phyloP scores from a whole-genome alignment of 2,113 vertebrate species.

The Prolemur simus region DNA sequence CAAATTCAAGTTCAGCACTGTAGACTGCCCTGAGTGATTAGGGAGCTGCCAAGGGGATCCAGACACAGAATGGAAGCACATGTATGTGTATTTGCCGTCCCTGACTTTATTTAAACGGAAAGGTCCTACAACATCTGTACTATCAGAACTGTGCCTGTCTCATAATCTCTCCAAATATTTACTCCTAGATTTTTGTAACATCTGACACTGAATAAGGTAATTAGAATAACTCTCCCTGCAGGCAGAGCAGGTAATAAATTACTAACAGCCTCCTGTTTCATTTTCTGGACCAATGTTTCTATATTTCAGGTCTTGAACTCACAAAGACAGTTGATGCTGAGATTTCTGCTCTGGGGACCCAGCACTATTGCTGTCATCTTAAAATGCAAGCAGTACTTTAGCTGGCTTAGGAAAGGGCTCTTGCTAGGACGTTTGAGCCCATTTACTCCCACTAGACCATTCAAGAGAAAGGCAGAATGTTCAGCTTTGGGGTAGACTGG shows the following conservation, averaged over 20 bases:
- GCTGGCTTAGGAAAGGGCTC: neutral
- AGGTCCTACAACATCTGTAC: neutral
- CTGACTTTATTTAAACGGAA: neutral
- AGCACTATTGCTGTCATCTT: neutral
- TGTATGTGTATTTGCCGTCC: neutral
- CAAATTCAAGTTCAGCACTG: neutral
- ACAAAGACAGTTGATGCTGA: neutral
- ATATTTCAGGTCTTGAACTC: neutral
- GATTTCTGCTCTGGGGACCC: neutral
- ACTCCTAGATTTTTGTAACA: neutral
- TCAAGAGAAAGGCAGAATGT: neutral
- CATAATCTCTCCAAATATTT: slow-evolving; percentile 16
- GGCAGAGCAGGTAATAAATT: neutral
- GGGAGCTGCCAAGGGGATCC: neutral
- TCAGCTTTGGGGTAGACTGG: neutral
- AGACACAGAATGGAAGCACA: neutral
- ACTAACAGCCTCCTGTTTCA: neutral
- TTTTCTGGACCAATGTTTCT: neutral
- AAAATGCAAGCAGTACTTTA: neutral
- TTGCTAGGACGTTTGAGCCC: neutral
- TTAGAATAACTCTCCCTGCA: neutral
- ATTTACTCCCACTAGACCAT: neutral
- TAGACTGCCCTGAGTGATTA: neutral
- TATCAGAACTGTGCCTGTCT: neutral
- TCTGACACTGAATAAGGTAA: slow-evolving; percentile 33